Percentiles rank a stretch among this genome's conserved stretches.
These are phyloP conservation scores for Menidia beryllina DNA, from an alignment of 2,113 vertebrate species.

Conservation along the genomic window DNA sequence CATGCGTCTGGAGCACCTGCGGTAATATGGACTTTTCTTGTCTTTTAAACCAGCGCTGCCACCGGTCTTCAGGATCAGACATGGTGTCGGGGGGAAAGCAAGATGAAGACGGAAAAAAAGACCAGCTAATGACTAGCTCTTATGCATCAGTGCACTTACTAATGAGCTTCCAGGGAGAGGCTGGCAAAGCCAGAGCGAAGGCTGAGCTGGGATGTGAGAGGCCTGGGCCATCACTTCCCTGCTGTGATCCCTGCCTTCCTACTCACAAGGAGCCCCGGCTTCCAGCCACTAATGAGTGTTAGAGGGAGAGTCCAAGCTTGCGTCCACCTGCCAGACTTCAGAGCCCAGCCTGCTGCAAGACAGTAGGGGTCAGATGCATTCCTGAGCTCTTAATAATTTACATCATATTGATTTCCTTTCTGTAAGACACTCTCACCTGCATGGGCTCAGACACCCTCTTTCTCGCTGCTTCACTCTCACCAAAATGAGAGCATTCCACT, in stretches of 20 bases:
- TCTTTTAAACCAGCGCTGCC: conserved; percentile 82
- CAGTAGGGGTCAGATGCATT: conserved; percentile 90
- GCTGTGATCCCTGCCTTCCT: conserved; percentile 99
- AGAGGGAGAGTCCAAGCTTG: conserved; percentile 90
- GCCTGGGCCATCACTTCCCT: conserved; percentile 96
- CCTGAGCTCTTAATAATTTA: conserved; percentile 97
- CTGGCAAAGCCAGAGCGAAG: conserved; percentile 94
- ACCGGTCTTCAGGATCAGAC: conserved; percentile 96
- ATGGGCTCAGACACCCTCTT: conserved; percentile 65
- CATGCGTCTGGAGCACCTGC: conserved; percentile 65
- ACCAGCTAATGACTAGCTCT: conserved; percentile 99
- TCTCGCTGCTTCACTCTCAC: conserved; percentile 45
- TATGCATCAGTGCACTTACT: conserved; percentile 99
- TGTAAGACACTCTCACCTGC: conserved; percentile 85
- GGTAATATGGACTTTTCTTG: conserved; percentile 70
- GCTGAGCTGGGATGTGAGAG: conserved; percentile 96
- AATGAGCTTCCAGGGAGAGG: conserved; percentile 99
- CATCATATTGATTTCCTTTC: conserved; percentile 92
- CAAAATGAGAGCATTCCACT: conserved; percentile 70
- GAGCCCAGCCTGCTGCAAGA: conserved; percentile 87
- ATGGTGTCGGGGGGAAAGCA: conserved; percentile 85
- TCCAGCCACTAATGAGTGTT: conserved; percentile 96
- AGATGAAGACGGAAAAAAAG: conserved; percentile 84
- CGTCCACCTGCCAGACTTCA: conserved; percentile 94
- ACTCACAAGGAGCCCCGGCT: conserved; percentile 93